Evolutionary conservation across 2,888 invertebrate genomes (phyloP).

Genomic region (Sinohyriopsis cumingii): DNA sequence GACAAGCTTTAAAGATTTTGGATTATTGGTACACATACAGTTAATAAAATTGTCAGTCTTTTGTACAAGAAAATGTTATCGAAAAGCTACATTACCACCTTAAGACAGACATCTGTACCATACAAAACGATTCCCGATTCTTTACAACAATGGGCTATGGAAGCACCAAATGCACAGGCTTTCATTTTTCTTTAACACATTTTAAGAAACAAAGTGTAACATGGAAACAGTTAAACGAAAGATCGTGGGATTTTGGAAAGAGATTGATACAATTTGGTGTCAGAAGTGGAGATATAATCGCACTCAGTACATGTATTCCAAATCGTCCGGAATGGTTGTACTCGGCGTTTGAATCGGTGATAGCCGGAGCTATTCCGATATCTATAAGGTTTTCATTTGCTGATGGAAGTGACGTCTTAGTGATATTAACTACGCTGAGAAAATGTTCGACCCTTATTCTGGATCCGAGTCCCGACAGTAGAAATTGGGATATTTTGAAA

Average conservation of each 20-base stretch:
- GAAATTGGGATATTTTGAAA: slow-evolving; percentile 15
- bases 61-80: too few relatives aligned
- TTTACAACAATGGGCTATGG: background rate
- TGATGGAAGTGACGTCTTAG: slow-evolving; percentile 3
- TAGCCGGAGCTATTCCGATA: slow-evolving; percentile 5
- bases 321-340: slow-evolving; percentile 3
- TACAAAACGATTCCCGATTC: background rate
- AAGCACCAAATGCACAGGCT: slow-evolving; percentile 1
- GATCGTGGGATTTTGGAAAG: background rate
- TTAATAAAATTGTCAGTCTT: too few relatives aligned
- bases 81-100: too few relatives aligned
- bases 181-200: background rate
- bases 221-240: background rate
- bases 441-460: slow-evolving; percentile 15
- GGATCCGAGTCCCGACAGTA: slow-evolving; percentile 15
- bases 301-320: background rate
- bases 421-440: slow-evolving; percentile 1
- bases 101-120: too few relatives aligned
- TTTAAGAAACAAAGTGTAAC: too few relatives aligned
- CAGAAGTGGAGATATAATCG: slow-evolving; percentile 3
- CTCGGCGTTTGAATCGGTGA: background rate
- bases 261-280: slow-evolving; percentile 1
- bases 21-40: too few relatives aligned
- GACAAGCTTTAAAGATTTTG: too few relatives aligned
- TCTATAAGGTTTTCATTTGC: background rate